These are phyloP conservation scores for Tortrix viridana DNA, from an alignment of 2,888 invertebrate species.

Conservation along the genomic window DNA sequence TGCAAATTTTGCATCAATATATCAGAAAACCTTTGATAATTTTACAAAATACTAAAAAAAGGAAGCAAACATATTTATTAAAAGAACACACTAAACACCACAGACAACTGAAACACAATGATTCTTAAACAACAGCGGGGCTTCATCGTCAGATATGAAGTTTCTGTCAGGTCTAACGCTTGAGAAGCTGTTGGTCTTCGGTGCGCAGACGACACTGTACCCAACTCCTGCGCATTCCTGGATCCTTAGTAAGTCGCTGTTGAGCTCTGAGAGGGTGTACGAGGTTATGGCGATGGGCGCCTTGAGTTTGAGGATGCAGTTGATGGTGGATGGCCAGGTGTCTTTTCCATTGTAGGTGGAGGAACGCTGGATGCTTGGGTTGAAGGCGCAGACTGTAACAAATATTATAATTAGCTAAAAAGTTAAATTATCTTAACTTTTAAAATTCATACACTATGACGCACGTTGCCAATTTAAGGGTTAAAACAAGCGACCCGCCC, in stretches of 20 bases:
- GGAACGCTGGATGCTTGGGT: conserved; percentile 88
- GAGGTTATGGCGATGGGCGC: conserved; percentile 87
- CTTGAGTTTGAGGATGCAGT: conserved; percentile 79
- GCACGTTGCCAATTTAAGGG: too few species aligned
- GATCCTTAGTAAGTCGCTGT: conserved; percentile 85
- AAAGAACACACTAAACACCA: conserved; percentile 50
- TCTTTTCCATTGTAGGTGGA: conserved; percentile 86
- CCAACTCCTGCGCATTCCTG: conserved; percentile 75
- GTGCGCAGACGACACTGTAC: conserved; percentile 79
- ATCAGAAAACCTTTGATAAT: too few species aligned
- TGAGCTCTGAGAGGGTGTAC: conserved; percentile 87
- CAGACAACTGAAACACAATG: conserved; percentile 84
- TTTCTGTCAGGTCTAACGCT: conserved; percentile 89
- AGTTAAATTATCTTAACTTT: too few species aligned
- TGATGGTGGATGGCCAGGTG: conserved; percentile 87
- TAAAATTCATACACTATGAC: too few species aligned
- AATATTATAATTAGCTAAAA: not conserved
- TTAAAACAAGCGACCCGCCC: too few species aligned
- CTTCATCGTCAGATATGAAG: conserved; percentile 88
- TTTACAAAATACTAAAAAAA: too few species aligned
- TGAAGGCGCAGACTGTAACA: conserved; percentile 87
- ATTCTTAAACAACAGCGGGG: conserved; percentile 89
- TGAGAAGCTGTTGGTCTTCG: conserved; percentile 86
- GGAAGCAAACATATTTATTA: conserved; percentile 11
- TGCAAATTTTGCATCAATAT: too few species aligned